Base-by-base conservation (phyloP, 1,140 invertebrate species). In the Acyrthosiphon pisum region DNA sequence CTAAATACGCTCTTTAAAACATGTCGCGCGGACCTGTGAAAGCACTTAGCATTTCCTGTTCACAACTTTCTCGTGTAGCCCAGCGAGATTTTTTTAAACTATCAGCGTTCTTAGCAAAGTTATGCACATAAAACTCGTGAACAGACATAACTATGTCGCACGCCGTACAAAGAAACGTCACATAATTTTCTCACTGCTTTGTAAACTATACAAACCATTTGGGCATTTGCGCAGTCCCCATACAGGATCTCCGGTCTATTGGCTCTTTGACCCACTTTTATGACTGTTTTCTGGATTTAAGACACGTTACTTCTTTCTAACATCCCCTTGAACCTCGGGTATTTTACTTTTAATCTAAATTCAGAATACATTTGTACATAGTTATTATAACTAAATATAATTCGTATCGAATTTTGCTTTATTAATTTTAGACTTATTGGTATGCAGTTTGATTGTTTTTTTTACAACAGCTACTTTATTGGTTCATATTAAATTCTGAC, bases 41-140 rank as follows among this genome's bases (percentile, higher is more conserved):
- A 76, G 60, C 60, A n/a, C 60, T 76, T 76, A 76, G 60, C 14
- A 76, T 76, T 76, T 76, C 60, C 60, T 76, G 60, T 76, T 76
- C 60, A 76, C 60, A 76, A 76, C 60, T 76, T 76, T 76, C 22
- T 22, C 48, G 60, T 68, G 30, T 68, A 30, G 26, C 60, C 14
- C n/a, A 6, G n/a, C 30, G n/a, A 76, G 30, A 18, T 76, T n/a
- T 68, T 76, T 76, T 76, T 53, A 53, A 76, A 76, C 60, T n/a
- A 76, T 76, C 60, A 6, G 30, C 60, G n/a, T 76, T 35, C n/a
- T 76, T 76, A 76, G n/a, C 14, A 76, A 76, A 76, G 60, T 76
- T n/a, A 76, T 35, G 30, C 60, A 35, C 14, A 76, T 76, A 76
- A 18, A 76, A 76, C 60, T 76, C 60, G 14, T 18, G 30, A 76